Conservation (phyloP, 2,113 vertebrate genomes). For the Pogona vitticeps region DNA sequence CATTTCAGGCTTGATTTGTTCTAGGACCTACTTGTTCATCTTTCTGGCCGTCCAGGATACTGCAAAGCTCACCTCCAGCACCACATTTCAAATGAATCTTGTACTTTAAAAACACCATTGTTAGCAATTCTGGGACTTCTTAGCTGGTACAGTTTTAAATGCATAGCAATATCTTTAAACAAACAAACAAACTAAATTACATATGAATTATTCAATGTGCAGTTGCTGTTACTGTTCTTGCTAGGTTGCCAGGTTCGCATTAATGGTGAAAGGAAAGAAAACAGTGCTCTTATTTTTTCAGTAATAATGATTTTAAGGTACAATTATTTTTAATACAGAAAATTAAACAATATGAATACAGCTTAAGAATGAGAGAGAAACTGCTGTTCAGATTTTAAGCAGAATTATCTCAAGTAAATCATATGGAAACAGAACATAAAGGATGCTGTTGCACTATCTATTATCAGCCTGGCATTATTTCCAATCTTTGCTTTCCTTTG, state of each 20-base stretch:
- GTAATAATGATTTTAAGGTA: not conserved
- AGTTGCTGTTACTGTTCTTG: not conserved
- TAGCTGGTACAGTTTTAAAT: not conserved
- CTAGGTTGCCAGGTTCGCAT: not conserved
- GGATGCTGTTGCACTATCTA: not conserved
- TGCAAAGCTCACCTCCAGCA: no score
- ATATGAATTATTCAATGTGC: not conserved
- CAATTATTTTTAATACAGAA: not conserved
- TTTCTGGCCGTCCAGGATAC: no score
- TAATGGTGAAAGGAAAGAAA: not conserved
- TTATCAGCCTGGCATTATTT: not conserved
- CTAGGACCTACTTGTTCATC: no score
- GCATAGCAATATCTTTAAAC: not conserved
- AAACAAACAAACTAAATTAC: not conserved
- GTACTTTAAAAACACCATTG: no score
- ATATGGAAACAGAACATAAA: not conserved
- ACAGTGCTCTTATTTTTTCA: not conserved
- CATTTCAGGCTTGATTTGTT: no score
- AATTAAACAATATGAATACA: not conserved
- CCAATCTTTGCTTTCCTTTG: not conserved
- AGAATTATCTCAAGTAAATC: not conserved
- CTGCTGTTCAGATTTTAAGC: not conserved
- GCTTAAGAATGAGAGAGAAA: not conserved
- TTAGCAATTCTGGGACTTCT: no score
- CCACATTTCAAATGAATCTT: no score